Base-by-base conservation (phyloP, 2,113 vertebrate genomes). In the Tenebrosternarchus preto region DNA sequence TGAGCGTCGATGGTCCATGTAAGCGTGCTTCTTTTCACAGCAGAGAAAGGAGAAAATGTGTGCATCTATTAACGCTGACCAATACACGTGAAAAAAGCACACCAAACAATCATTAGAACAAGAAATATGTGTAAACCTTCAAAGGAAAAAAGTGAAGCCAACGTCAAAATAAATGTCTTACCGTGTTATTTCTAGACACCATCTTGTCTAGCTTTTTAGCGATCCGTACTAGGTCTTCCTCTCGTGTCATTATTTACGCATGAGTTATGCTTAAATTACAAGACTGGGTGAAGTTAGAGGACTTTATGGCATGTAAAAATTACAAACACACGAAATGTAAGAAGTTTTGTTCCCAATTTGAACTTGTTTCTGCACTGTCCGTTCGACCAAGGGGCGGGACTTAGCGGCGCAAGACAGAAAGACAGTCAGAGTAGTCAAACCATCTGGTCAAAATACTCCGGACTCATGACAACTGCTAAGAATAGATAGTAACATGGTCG, bases 131-230 rank as follows among this genome's bases (percentile, higher is more conserved):
- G 31, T 25, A 24, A 69, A 12, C 12, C 24, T 3, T 50, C 43
- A 17, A 5, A 6, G 2, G 25, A 36, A 9, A 70, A 22, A 57
- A 24, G 33, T 5, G 59, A 71, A 76, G 71, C 75, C 25, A 78
- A 80, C 85, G 89, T 91, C 90, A 88, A 88, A 89, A 85, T 87
- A 73, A 80, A 74, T 25, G 70, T 78, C 95, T 96, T 91, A 98
- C 97, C 96, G 88, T 95, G 93, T 90, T 95, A 90, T 95, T 96
- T 91, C 94, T 92, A 89, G 95, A 94, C 92, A 98, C 96, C 96
- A 98, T 98, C 92, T 97, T 98, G 92, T 98, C 96, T 91, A 98
- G 80, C 81, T 95, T 97, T 86, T 95, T 96, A 69, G 95, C 95
- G 61, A 96, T 98, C 85, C 93, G 92, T 81, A 94, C 90, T 82